Evolutionary conservation across 1,140 invertebrate species (phyloP), one percentile per base, ranked within the genome.

Genomic region (Rhyacophila brunnea): DNA sequence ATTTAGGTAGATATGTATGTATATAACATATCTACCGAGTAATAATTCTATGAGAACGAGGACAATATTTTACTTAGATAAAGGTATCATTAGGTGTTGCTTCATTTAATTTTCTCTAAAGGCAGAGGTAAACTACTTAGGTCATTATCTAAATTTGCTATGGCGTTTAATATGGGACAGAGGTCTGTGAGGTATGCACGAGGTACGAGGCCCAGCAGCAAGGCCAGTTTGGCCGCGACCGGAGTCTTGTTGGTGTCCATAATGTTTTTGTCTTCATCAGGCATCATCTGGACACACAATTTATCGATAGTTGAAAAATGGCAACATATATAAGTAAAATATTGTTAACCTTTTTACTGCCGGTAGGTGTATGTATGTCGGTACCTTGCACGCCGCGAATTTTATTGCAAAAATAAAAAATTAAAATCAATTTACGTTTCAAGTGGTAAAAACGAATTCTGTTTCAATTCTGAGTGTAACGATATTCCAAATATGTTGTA

Each of bases 171-270:
- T 28, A 67, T 74, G 6, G 74, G 74, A 1, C 72, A 68, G 18
- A 74, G 68, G 51, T 76, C 75, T 0, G 73, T 70, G 1, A 79
- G 63, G 49, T 74, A 76, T 51, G 71, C 73, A 6, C 74, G 66
- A 0, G 77, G 77, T 1, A 77, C 55, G 10, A 79, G 66, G 2
- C 77, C 77, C 6, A 78, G 69, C 1, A 78, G 68, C 0, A 78
- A 67, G 0, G 77, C 77, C 43, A 79, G 68, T 53, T 79, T 79
- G 10, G 75, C 75, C 2, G 76, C 75, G 45, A 79, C 74, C n/a
- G 77, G 75, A 1, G 75, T 72, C 53, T 79, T 79, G 44, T 74
- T 71, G 58, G 69, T 68, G 46, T 78, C 75, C 43, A 75, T 74
- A 18, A 77, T 67, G 0, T 23, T 47, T 2, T 68, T 74, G 50